Evolutionary conservation across 2,888 invertebrate genomes (phyloP).

Genomic region (Linyphia triangularis): DNA sequence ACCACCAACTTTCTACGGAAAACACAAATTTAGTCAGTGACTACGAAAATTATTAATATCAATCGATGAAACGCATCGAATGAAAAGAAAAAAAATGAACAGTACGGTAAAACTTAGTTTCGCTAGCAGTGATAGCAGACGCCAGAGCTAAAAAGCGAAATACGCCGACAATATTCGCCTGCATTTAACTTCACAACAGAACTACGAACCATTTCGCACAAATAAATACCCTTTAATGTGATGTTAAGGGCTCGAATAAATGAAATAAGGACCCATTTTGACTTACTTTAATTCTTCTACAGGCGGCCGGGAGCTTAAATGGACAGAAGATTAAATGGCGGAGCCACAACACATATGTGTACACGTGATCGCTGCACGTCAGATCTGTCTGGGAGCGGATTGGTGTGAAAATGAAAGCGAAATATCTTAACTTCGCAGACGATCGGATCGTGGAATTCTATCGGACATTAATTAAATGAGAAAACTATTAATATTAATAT

Average conservation of each 20-base stretch:
- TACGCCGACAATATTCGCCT: background rate
- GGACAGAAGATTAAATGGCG: constrained; percentile 58
- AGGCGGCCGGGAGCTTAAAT: constrained; percentile 33
- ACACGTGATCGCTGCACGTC: constrained; percentile 60
- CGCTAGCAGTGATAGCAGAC: constrained; percentile 31
- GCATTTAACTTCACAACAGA: background rate
- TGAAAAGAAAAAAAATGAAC: constrained; percentile 4
- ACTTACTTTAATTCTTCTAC: constrained; percentile 51
- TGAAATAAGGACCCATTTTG: constrained; percentile 33
- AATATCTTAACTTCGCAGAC: constrained; percentile 34
- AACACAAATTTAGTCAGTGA: background rate
- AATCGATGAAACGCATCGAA: constrained; percentile 12
- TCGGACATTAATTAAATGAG: background rate
- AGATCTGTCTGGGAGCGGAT: constrained; percentile 62
- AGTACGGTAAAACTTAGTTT: constrained; percentile 36
- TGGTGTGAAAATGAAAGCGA: constrained; percentile 62
- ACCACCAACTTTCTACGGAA: background rate
- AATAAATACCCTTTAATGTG: background rate
- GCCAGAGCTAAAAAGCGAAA: constrained; percentile 36
- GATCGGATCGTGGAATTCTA: background rate
- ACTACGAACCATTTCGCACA: background rate
- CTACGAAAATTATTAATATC: background rate
- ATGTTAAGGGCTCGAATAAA: constrained; percentile 6
- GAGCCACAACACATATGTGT: constrained; percentile 50
- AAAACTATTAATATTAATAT: background rate